These are phyloP conservation scores for Phania funesta DNA, from an alignment of 2,888 invertebrate genomes.

Conservation along the genomic window DNA sequence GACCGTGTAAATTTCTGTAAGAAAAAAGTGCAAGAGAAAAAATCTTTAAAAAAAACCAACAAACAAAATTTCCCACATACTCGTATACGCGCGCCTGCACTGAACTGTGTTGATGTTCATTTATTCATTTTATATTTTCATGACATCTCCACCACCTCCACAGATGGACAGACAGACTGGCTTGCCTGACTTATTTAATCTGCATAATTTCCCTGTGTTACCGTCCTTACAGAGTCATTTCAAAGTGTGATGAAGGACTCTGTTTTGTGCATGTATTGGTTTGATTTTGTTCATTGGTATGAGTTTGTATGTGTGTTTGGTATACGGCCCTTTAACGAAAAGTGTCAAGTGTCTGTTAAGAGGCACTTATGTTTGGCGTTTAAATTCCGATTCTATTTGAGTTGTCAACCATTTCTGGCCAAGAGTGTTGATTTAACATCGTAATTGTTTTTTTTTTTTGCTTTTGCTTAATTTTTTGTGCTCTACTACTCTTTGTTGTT, in stretches of 20 bases:
- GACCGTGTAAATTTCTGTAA: constrained; percentile 57
- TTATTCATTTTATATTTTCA: constrained; percentile 21
- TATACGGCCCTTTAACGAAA: constrained; percentile 67
- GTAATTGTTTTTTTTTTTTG: constrained; percentile 48
- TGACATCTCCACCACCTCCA: constrained; percentile 36
- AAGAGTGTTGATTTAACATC: constrained; percentile 66
- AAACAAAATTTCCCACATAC: constrained; percentile 25
- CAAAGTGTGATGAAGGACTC: constrained; percentile 61
- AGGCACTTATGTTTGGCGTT: constrained; percentile 69
- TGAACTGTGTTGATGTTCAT: constrained; percentile 51
- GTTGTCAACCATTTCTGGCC: constrained; percentile 67
- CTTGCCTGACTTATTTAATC: constrained; percentile 73
- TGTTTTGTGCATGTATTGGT: constrained; percentile 55
- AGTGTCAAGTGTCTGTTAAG: constrained; percentile 75
- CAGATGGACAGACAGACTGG: constrained; percentile 37
- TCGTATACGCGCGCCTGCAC: background rate
- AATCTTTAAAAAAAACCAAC: constrained; percentile 26
- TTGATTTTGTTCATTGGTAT: constrained; percentile 24
- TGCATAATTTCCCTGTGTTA: constrained; percentile 72
- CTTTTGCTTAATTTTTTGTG: too few species aligned
- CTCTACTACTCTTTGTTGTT: background rate
- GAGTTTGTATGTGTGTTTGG: constrained; percentile 21
- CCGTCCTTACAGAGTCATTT: constrained; percentile 33
- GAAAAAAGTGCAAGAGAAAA: constrained; percentile 29
- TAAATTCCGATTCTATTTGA: constrained; percentile 69